These are phyloP conservation scores for Caenorhabditis sp. DNA, from an alignment of 2,888 invertebrate genomes.

Conservation along the genomic window DNA sequence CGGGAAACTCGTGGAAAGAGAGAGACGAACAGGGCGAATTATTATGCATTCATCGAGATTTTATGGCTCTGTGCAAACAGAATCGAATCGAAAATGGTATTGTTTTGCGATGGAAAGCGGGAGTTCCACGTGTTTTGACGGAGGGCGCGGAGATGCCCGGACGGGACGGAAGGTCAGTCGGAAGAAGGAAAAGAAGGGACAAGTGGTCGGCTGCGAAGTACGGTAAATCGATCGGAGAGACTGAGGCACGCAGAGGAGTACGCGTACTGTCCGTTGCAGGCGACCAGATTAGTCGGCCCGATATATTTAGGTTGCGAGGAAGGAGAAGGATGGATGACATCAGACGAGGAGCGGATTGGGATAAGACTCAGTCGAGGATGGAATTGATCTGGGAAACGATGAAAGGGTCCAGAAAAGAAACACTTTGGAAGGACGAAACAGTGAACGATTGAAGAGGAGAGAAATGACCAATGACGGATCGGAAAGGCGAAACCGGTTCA, in stretches of 20 bases:
- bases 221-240: conserved; percentile 46
- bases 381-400: not conserved
- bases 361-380: too few species aligned
- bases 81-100: conserved; percentile 2
- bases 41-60: not conserved
- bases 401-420: not conserved
- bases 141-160: not conserved
- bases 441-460: not conserved
- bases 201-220: conserved; percentile 32
- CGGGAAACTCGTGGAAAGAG: not conserved
- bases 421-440: not conserved
- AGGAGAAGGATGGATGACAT: not conserved
- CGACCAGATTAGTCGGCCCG: conserved; percentile 31
- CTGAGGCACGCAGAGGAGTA: conserved; percentile 22
- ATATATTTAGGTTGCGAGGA: conserved; percentile 31
- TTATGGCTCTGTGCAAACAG: conserved; percentile 19
- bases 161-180: conserved; percentile 32
- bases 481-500: conserved; percentile 22
- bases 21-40: not conserved
- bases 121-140: conserved; percentile 25
- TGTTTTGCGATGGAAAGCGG: not conserved
- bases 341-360: not conserved
- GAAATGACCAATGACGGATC: not conserved
- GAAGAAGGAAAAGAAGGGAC: conserved; percentile 22
- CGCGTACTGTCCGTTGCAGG: conserved; percentile 16